Conservation (phyloP, 2,113 vertebrate species). For the Xiphorhynchus elegans region DNA sequence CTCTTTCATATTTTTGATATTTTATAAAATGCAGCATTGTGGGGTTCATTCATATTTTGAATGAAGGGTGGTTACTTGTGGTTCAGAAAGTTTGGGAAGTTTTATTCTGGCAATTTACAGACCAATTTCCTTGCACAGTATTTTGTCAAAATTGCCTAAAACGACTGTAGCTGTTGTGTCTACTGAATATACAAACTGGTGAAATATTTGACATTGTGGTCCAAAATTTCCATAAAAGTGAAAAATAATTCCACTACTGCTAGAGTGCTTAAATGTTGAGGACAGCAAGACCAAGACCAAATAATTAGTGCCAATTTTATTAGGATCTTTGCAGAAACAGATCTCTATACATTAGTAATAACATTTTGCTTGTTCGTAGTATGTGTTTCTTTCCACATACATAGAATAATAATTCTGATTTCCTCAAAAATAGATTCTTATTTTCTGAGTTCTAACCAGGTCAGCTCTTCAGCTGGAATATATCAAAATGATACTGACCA, state of each 20-base stretch:
- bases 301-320: slow-evolving; percentile 1
- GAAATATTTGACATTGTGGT: neutral
- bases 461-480: neutral
- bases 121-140: neutral
- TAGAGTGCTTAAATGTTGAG: neutral
- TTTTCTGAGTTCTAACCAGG: neutral
- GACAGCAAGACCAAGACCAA: neutral
- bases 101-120: slow-evolving; percentile 17
- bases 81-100: neutral
- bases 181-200: neutral
- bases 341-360: neutral
- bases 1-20: neutral
- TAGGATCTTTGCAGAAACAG: neutral
- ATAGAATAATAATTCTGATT: neutral
- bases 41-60: neutral
- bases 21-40: neutral
- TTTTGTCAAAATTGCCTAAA: neutral
- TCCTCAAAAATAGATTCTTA: neutral
- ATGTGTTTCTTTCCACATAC: neutral
- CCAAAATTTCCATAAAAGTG: neutral
- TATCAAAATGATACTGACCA: neutral
- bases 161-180: neutral
- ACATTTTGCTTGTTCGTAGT: neutral
- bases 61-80: neutral
- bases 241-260: neutral